Base-by-base conservation (phyloP, 1,140 invertebrate genomes). In the Achroia grisella region DNA sequence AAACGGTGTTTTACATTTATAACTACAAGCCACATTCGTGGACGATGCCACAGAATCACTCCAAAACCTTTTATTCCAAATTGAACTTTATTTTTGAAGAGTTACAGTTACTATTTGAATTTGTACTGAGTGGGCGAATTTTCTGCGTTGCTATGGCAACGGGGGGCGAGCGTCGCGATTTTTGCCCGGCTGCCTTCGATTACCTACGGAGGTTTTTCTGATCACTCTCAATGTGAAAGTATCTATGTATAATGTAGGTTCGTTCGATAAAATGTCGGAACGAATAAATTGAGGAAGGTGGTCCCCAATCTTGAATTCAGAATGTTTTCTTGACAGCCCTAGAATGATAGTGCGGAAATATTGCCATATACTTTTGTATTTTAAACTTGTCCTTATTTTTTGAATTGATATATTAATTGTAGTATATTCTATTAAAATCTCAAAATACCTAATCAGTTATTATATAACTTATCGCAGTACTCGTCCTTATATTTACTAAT, bases 1-100 rank as follows among this genome's bases (percentile, higher is more conserved):
- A 71, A 74, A 69, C 64, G 43, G 42, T 74, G 76, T 76, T 80
- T 83, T 83, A 83, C 79, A 80, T 78, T 78, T 78, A 78, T 77
- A 76, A 73, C 62, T 79, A 77, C 76, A 76, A 70, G 72, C 65
- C 68, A 49, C 59, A 67, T 69, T 70, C 65, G 66, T 59, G 48
- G 53, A 45, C 53, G 47, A 46, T 31, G 10, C 34, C 39, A 34
- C 23, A 23, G 17, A 6, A 23, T 23, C 17, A 6, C 6, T 23
- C 17, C 17, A 23, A 23, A 6, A 23, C 6, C 2, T 23, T 23
- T 15, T 44, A 35, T 36, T 40, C 33, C 27, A 70, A 61, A 54
- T 31, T 52, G 13, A 43, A 56, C 58, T 60, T 23, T 72, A 62
- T 51, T 29, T 31, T 17, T 8, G 6, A 32, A 8, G 10, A 9